Evolutionary conservation across 2,888 invertebrate species (phyloP).

Genomic region (Parthenolecanium corni): DNA sequence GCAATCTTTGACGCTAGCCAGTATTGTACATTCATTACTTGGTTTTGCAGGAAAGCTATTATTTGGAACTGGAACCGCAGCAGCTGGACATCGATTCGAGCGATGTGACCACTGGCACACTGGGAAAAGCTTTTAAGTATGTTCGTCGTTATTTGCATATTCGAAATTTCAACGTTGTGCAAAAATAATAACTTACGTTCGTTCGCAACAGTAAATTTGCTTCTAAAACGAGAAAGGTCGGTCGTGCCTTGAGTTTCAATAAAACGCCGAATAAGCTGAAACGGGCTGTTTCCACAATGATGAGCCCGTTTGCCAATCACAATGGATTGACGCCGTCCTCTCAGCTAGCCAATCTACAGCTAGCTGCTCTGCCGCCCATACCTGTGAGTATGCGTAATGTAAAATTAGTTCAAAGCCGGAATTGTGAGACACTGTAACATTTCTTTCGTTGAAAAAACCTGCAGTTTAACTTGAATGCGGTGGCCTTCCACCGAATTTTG

Average conservation of each 20-base stretch:
- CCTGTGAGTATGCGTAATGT: conserved; percentile 35
- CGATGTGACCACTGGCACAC: conserved; percentile 65
- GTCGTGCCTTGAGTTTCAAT: conserved; percentile 88
- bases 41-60: conserved; percentile 64
- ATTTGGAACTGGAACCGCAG: conserved; percentile 63
- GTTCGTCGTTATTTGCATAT: conserved; percentile 33
- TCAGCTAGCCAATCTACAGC: conserved; percentile 35
- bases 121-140: conserved; percentile 78
- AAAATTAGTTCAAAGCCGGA: too few species aligned
- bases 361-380: conserved; percentile 51
- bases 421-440: too few species aligned
- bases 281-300: conserved; percentile 88
- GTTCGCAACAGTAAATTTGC: conserved; percentile 47
- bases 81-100: conserved; percentile 79
- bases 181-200: background rate
- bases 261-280: conserved; percentile 89
- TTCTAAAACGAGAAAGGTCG: conserved; percentile 73
- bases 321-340: conserved; percentile 30
- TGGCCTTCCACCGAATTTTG: background rate
- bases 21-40: conserved; percentile 35
- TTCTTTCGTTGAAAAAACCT: too few species aligned
- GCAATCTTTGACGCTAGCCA: conserved; percentile 27
- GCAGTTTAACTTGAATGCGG: background rate
- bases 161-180: background rate
- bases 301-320: conserved; percentile 57